Evolutionary conservation across 2,888 invertebrate genomes (phyloP).

Genomic region (Chymomyza caudatula): DNA sequence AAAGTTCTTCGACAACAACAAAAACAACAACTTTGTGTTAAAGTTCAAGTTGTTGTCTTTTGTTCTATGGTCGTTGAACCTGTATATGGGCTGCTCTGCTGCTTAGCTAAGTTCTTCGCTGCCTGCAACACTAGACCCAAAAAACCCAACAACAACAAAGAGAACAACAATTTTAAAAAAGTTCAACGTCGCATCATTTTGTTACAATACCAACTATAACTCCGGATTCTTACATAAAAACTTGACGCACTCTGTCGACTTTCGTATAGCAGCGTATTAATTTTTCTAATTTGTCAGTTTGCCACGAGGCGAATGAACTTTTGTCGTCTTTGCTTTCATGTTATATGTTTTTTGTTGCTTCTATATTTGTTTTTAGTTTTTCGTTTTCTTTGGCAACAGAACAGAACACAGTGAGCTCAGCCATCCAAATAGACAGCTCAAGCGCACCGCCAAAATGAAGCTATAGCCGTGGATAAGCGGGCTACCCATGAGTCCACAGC

Average conservation of each 20-base stretch:
- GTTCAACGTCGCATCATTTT: constrained; percentile 46
- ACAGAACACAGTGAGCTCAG: constrained; percentile 8
- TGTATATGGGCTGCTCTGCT: background rate
- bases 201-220: constrained; percentile 51
- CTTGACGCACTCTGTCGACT: constrained; percentile 52
- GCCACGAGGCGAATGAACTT: constrained; percentile 65
- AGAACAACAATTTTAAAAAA: constrained; percentile 33
- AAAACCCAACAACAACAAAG: constrained; percentile 7
- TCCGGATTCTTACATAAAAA: constrained; percentile 59
- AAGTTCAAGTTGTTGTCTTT: constrained; percentile 52
- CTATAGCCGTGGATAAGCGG: background rate
- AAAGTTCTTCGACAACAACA: constrained; percentile 34
- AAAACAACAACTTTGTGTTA: constrained; percentile 46
- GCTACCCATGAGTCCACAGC: constrained; percentile 56
- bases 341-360: constrained; percentile 42
- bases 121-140: constrained; percentile 32
- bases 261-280: constrained; percentile 62
- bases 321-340: constrained; percentile 56
- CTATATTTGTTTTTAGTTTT: constrained; percentile 40
- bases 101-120: background rate
- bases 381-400: constrained; percentile 59
- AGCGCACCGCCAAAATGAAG: background rate
- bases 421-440: background rate
- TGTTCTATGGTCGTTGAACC: constrained; percentile 15
- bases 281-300: constrained; percentile 65